Percentiles rank a stretch among this genome's conserved stretches.
Evolutionary conservation across 2,797 vertebrate species (phyloP).

Genomic region (Chromobotia macracanthus): DNA sequence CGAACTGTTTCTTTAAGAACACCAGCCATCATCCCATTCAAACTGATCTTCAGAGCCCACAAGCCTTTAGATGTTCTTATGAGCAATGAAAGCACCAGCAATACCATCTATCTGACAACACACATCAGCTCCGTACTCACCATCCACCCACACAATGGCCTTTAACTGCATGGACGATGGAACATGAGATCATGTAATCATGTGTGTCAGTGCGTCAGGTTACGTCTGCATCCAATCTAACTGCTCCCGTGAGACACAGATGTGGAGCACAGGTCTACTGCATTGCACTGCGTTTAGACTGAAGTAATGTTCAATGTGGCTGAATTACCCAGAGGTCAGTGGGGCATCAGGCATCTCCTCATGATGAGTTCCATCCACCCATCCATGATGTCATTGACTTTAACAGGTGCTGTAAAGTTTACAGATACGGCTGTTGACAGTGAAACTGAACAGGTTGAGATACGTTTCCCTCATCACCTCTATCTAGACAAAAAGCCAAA

Average conservation of each 20-base stretch:
- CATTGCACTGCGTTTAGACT: constrained; percentile 40
- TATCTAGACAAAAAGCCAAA: too few species aligned
- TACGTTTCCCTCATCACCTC: neutral
- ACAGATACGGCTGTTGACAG: constrained; percentile 21
- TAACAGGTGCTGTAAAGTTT: constrained; percentile 45
- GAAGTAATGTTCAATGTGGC: constrained; percentile 53
- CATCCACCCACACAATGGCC: constrained; percentile 17
- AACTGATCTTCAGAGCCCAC: constrained; percentile 36
- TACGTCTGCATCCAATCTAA: constrained; percentile 48
- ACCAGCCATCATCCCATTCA: constrained; percentile 40
- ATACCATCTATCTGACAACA: neutral
- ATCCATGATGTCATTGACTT: constrained; percentile 57
- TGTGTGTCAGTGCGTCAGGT: constrained; percentile 20
- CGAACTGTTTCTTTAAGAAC: constrained; percentile 49
- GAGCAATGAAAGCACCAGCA: constrained; percentile 29
- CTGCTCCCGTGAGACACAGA: constrained; percentile 44
- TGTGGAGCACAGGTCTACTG: constrained; percentile 35
- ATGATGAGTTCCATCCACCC: constrained; percentile 29
- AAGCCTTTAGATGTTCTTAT: constrained; percentile 20
- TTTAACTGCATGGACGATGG: constrained; percentile 35
- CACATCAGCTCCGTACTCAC: constrained; percentile 1
- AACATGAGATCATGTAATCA: constrained; percentile 53
- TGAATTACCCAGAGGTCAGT: constrained; percentile 59
- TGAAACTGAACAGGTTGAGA: constrained; percentile 24
- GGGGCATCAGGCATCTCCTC: constrained; percentile 42